These are phyloP conservation scores for Bombylius discolor DNA, from an alignment of 2,888 invertebrate species.

Conservation along the genomic window DNA sequence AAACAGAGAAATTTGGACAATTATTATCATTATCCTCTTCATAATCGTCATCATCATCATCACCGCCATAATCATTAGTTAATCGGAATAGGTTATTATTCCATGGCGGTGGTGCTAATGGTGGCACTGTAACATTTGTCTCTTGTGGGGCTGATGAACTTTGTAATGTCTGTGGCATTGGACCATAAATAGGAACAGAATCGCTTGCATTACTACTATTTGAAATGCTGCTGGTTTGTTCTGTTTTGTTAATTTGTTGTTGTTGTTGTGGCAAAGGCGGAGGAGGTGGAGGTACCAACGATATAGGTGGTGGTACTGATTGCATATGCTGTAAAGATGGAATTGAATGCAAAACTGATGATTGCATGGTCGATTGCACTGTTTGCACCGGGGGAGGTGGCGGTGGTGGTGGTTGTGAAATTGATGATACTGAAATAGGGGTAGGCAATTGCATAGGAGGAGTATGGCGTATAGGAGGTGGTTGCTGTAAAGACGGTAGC, in stretches of 20 bases:
- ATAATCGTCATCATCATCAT: slow-evolving; percentile 38
- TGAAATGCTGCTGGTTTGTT: too few relatives aligned
- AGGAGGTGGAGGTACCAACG: slow-evolving; percentile 3
- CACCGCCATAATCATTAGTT: slow-evolving; percentile 30
- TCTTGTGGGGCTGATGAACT: slow-evolving; percentile 10
- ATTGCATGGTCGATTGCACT: neutral
- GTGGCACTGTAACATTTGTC: slow-evolving; percentile 24
- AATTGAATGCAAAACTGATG: neutral
- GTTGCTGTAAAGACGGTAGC: too few relatives aligned
- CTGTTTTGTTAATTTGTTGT: too few relatives aligned
- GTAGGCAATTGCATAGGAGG: too few relatives aligned
- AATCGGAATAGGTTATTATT: slow-evolving; percentile 29
- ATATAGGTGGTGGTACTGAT: slow-evolving; percentile 11
- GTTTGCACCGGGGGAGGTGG: neutral
- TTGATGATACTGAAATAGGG: neutral
- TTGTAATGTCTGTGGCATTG: neutral
- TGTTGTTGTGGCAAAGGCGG: too few relatives aligned
- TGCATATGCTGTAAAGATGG: neutral
- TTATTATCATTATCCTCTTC: slow-evolving; percentile 11
- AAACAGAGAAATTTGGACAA: slow-evolving; percentile 76
- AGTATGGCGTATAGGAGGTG: too few relatives aligned
- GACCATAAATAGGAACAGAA: too few relatives aligned
- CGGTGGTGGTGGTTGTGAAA: slow-evolving; percentile 8
- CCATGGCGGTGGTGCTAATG: slow-evolving; percentile 23
- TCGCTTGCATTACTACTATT: too few relatives aligned